Conservation (phyloP, 2,888 invertebrate species). For the Plemyria rubiginata region DNA sequence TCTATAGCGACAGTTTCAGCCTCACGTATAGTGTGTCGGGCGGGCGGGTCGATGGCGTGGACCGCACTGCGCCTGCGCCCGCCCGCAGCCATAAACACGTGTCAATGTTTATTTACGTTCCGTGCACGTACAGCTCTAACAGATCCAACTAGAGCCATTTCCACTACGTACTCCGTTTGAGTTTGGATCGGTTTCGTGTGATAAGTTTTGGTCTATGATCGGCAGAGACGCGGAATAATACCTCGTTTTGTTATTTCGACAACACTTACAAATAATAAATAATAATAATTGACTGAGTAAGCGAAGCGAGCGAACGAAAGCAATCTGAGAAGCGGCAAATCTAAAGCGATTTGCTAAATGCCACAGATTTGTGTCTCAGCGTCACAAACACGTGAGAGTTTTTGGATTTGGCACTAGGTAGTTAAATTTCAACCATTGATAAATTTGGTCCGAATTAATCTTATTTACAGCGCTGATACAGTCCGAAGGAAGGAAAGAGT, state of each 20-base stretch:
- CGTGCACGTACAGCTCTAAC: conserved; percentile 57
- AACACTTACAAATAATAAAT: too few species aligned
- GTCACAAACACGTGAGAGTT: too few species aligned
- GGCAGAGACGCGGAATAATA: too few species aligned
- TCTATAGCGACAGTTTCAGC: background rate
- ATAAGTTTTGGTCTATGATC: background rate
- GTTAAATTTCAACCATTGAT: background rate
- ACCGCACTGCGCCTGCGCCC: conserved; percentile 62
- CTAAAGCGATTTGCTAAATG: too few species aligned
- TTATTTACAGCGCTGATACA: background rate
- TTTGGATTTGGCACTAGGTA: background rate
- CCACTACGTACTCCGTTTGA: conserved; percentile 19
- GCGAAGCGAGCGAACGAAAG: too few species aligned
- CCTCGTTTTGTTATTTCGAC: background rate
- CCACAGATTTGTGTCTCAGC: too few species aligned
- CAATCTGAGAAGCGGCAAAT: too few species aligned
- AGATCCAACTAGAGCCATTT: conserved; percentile 43
- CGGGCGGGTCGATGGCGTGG: conserved; percentile 56
- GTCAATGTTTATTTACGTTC: conserved; percentile 83
- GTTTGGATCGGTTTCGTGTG: conserved; percentile 9
- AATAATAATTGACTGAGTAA: too few species aligned
- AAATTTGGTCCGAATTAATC: background rate
- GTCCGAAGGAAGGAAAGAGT: background rate
- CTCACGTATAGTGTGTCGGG: conserved; percentile 61
- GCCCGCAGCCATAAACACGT: conserved; percentile 73